phyloP scores from a whole-genome alignment of 2,888 invertebrate species.

The Eupithecia tripunctaria region DNA sequence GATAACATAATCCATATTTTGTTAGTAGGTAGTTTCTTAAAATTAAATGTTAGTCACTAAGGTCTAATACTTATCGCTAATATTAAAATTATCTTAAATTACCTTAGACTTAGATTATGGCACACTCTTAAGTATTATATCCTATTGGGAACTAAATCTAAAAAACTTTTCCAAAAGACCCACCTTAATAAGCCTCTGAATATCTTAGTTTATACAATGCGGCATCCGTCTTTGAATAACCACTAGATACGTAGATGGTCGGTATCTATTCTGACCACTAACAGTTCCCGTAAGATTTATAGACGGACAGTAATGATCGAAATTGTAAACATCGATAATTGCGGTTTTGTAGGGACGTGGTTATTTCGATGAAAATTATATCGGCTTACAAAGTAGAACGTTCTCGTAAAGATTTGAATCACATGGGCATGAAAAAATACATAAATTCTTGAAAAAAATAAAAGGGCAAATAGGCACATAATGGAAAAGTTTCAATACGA shows the following conservation, averaged over 20 bases:
- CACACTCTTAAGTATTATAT: too few relatives aligned
- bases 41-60: too few relatives aligned
- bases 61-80: too few relatives aligned
- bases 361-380: background rate
- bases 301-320: conserved; percentile 33
- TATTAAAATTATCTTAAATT: too few relatives aligned
- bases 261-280: conserved; percentile 23
- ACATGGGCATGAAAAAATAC: too few relatives aligned
- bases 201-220: background rate
- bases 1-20: too few relatives aligned
- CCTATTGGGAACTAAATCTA: background rate
- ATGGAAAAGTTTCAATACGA: too few relatives aligned
- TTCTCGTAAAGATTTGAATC: background rate
- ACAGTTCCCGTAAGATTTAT: conserved; percentile 30
- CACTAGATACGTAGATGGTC: background rate
- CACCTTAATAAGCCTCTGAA: background rate
- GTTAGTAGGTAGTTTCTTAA: too few relatives aligned
- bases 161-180: background rate
- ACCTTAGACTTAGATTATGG: too few relatives aligned
- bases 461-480: too few relatives aligned
- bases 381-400: background rate
- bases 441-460: too few relatives aligned
- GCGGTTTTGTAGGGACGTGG: conserved; percentile 46
- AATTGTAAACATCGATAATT: conserved; percentile 49
- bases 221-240: background rate